Percentiles rank a stretch among this genome's conserved stretches.
Evolutionary conservation across 2,113 vertebrate species (phyloP).

Genomic region (Microtus richardsoni): DNA sequence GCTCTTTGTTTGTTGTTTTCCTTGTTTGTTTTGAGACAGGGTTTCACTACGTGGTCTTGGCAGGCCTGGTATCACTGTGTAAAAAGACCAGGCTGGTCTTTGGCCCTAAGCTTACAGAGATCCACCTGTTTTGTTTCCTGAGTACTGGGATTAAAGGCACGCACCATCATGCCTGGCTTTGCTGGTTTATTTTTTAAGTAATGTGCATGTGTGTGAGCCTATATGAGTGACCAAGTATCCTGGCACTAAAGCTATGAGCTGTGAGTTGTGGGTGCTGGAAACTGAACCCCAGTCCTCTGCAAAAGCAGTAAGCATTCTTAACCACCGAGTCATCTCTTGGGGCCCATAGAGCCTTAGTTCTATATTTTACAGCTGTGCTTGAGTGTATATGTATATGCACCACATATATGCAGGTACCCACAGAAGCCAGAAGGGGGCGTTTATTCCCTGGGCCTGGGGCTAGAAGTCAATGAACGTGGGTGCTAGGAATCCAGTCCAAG

Average conservation of each 20-base stretch:
- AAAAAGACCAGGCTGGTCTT: neutral
- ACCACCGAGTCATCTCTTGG: neutral
- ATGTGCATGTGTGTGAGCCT: neutral
- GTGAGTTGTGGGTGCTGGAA: neutral
- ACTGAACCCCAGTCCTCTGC: neutral
- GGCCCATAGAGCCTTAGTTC: neutral
- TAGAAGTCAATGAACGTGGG: neutral
- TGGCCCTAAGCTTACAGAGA: neutral
- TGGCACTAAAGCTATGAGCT: neutral
- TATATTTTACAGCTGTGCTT: neutral
- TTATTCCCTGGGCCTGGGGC: neutral
- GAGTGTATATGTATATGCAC: neutral
- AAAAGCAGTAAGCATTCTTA: neutral
- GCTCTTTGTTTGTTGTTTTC: neutral
- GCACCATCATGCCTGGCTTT: neutral
- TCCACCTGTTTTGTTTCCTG: neutral
- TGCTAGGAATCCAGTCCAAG: neutral
- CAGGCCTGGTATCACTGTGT: neutral
- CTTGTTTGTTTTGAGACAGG: neutral
- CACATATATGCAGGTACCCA: neutral
- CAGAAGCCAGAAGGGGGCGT: neutral
- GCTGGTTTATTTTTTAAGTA: neutral
- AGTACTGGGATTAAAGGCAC: neutral
- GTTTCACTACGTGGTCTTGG: neutral
- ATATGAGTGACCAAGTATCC: too few relatives aligned